Conservation (phyloP, 92 coral and sea anemone species). For the Siderastrea siderea region DNA sequence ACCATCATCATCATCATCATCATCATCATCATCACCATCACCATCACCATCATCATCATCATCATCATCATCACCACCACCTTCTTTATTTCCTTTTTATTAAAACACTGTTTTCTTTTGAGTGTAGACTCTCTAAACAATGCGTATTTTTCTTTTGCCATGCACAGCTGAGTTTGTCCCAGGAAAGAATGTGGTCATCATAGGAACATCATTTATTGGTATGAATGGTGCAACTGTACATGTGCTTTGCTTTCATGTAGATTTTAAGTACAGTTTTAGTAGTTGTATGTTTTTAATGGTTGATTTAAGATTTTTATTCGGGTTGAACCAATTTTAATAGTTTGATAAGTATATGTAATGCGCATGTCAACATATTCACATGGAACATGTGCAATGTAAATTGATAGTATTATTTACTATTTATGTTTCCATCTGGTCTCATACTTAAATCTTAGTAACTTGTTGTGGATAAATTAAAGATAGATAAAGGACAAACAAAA, state of each 20-base stretch:
- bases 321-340: not conserved
- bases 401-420: no score
- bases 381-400: no score
- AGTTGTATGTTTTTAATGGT: no score
- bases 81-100: not conserved
- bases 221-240: not conserved
- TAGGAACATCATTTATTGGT: slow-evolving; percentile 97
- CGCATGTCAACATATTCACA: no score
- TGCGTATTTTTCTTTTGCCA: not conserved
- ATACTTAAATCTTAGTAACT: no score
- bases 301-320: not conserved
- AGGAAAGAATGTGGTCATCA: slow-evolving; percentile 87
- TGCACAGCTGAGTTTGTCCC: slow-evolving; percentile 79
- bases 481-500: no score
- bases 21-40: not conserved
- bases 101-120: not conserved
- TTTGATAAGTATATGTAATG: no score
- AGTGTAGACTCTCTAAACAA: not conserved
- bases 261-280: no score
- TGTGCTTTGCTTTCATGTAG: not conserved
- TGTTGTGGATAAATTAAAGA: no score
- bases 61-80: not conserved
- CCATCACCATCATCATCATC: not conserved
- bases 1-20: not conserved
- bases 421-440: no score